Percentiles rank a stretch among this genome's conserved stretches.
These are phyloP conservation scores for Passer montanus DNA, from an alignment of 2,113 vertebrate genomes.

Conservation along the genomic window DNA sequence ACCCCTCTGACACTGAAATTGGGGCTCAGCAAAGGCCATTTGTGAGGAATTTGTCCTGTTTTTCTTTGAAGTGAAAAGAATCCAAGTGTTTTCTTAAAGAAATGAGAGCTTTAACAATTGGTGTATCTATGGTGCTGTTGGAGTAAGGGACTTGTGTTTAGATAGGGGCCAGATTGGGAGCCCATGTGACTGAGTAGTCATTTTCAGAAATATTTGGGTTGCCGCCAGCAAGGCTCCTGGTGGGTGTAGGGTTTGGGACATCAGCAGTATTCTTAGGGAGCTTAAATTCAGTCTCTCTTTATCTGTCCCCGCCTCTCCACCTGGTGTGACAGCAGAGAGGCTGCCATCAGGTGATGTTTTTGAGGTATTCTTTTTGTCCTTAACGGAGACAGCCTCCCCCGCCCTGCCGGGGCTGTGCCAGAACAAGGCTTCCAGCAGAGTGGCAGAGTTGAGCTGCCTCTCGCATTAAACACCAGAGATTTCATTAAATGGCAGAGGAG, in stretches of 20 bases:
- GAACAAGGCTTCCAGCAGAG: slow-evolving; percentile 47
- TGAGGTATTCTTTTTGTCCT: not conserved
- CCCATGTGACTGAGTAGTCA: not conserved
- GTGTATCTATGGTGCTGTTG: not conserved
- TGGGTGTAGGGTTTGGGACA: not conserved
- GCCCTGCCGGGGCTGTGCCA: not conserved
- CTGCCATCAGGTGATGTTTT: not conserved
- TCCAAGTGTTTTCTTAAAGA: not conserved
- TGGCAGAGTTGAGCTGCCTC: slow-evolving; percentile 50
- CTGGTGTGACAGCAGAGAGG: not conserved
- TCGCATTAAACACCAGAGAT: slow-evolving; percentile 40
- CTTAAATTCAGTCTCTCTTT: not conserved
- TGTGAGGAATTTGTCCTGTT: not conserved
- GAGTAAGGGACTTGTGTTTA: not conserved
- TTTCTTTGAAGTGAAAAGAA: not conserved
- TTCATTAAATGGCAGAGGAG: slow-evolving; percentile 64
- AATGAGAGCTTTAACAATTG: not conserved
- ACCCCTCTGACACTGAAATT: not conserved
- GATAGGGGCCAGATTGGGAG: not conserved
- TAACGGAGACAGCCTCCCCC: not conserved
- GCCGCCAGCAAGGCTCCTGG: not conserved
- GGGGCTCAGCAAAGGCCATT: not conserved
- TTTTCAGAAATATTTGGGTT: not conserved
- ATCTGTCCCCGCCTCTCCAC: not conserved
- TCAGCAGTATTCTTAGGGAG: not conserved